Evolutionary conservation across 2,797 vertebrate genomes (phyloP), one percentile per base, ranked within the genome.

Genomic region (Dromococcyx pavoninus): DNA sequence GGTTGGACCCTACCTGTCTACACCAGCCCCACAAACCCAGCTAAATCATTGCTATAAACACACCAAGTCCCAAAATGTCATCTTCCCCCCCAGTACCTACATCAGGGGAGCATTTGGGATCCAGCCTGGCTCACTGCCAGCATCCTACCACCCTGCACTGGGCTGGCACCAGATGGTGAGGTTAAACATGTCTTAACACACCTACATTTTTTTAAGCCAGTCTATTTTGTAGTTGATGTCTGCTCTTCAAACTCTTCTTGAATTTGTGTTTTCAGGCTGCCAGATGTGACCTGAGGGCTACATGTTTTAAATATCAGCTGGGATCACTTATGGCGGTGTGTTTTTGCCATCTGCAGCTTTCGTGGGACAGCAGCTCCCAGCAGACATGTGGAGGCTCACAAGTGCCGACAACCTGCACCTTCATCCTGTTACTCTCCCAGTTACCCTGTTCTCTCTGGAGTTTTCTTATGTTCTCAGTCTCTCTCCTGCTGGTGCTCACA

Each of bases 21-120:
- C 39, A 48, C 9, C 0, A 1, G 7, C 30, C 30, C 58, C 3
- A 1, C 1, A 0, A 19, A 17, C 53, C 41, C 2, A 1, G 28
- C 9, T 61, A 39, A 56, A 57, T 35, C 17, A 17, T 22, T 33
- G 15, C n/a, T 41, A 58, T 17, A 33, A 58, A 54, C 10, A 25
- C 1, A 0, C 6, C 12, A 5, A 46, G 64, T 4, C 33, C 43
- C 43, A 5, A 43, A 48, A 33, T 7, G 27, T 30, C 67, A 48
- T 37, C 48, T 62, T 19, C 5, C 13, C 56, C 53, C 8, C 19
- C 9, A 33, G 64, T 21, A 16, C 22, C 18, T 39, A 30, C 2
- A 0, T 21, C 21, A 43, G 11, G 3, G 8, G 5, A 41, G 71
- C 35, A 13, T 21, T 2, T 2, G 35, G 10, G 24, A 61, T 25